A percentile compares a stretch with the other conserved stretches of the same genome.
Conservation (phyloP, 2,113 vertebrate genomes). For the Tyrannus savana region DNA sequence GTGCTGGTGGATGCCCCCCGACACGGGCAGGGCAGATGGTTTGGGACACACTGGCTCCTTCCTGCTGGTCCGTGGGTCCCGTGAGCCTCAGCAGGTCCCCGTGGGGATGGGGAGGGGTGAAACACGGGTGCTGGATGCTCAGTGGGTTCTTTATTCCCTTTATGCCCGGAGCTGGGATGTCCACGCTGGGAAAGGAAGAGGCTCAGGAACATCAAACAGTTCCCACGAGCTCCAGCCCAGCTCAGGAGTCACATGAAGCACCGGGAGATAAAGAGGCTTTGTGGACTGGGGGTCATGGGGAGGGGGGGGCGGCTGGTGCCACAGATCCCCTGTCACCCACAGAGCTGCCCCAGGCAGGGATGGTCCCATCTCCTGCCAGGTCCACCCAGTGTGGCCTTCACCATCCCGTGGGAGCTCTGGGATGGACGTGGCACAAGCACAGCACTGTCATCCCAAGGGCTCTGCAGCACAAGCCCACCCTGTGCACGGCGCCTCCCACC, state of each 20-base stretch:
- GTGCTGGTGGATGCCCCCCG: not conserved
- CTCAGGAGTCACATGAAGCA: slow-evolving; percentile 32
- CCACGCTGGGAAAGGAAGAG: not conserved
- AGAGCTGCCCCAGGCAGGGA: not conserved
- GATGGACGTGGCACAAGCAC: rapidly evolving
- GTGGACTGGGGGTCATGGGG: not conserved
- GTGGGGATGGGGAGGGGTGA: not conserved
- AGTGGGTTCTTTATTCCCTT: not conserved
- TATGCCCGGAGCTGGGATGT: not conserved
- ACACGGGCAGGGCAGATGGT: not conserved
- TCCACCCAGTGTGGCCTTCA: not conserved
- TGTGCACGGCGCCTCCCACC: not conserved
- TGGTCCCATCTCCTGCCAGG: not conserved
- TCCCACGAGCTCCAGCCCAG: not conserved
- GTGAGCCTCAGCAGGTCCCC: not conserved
- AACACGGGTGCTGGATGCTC: not conserved
- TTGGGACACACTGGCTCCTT: not conserved
- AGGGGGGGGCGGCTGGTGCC: not conserved
- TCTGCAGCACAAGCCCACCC: not conserved
- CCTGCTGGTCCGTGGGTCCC: not conserved
- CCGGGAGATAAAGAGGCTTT: slow-evolving; percentile 6
- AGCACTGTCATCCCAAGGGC: rapidly evolving
- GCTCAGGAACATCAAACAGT: not conserved
- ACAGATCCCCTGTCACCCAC: rapidly evolving
- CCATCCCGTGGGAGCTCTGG: rapidly evolving